Percentiles rank a stretch among this genome's conserved stretches.
These are phyloP conservation scores for Patella caerulea DNA, from an alignment of 2,888 invertebrate species.

Conservation along the genomic window DNA sequence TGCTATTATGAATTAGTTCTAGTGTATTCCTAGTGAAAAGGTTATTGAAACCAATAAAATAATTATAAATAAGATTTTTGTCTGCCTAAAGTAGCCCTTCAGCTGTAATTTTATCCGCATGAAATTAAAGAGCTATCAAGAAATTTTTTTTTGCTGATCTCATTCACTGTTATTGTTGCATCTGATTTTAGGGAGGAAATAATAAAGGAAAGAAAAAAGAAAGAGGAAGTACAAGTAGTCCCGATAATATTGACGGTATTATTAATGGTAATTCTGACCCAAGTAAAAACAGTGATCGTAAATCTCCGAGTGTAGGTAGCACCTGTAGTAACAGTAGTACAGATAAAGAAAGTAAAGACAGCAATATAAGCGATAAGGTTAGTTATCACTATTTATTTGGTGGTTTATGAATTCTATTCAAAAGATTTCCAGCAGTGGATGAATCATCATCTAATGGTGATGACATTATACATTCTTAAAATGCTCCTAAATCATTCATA, in stretches of 20 bases:
- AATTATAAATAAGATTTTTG: no score
- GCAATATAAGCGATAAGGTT: constrained; percentile 7
- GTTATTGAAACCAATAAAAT: no score
- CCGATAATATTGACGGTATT: constrained; percentile 61
- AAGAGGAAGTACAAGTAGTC: constrained; percentile 62
- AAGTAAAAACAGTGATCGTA: constrained; percentile 57
- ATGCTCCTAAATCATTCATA: no score
- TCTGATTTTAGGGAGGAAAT: constrained; percentile 24
- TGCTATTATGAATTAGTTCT: no score
- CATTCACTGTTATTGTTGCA: not conserved
- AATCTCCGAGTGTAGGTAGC: constrained; percentile 69
- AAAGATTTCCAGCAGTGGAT: no score
- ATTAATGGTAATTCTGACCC: constrained; percentile 40
- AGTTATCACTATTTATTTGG: not conserved
- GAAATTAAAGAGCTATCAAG: no score
- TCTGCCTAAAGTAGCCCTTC: no score
- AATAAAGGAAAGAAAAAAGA: constrained; percentile 65
- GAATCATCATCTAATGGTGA: no score
- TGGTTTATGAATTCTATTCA: no score
- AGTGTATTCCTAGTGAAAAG: no score
- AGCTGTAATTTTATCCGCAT: no score
- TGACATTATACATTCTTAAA: no score
- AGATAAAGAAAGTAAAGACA: constrained; percentile 56
- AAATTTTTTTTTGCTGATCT: not conserved
- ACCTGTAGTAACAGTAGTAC: constrained; percentile 67